phyloP scores from a whole-genome alignment of 1,140 invertebrate genomes.

The Drosophila ohnishii region DNA sequence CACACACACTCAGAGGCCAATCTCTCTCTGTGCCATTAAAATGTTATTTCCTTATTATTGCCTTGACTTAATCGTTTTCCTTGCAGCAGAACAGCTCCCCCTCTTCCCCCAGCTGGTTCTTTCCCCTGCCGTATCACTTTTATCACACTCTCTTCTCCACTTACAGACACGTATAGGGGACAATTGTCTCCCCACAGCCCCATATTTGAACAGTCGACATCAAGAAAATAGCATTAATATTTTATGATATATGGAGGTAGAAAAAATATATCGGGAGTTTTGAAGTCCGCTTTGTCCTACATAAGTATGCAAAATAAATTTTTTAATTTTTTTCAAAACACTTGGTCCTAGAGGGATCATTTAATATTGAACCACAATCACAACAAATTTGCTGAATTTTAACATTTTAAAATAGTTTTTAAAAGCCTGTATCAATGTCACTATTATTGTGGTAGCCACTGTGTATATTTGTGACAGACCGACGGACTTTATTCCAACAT shows the following conservation, averaged over 20 bases:
- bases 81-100: slow-evolving; percentile 22
- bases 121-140: slow-evolving; percentile 33
- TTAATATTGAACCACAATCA: neutral
- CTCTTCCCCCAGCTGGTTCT: neutral
- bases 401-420: neutral
- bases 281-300: no score
- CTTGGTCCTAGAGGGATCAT: neutral
- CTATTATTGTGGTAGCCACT: neutral
- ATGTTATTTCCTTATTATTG: slow-evolving; percentile 82
- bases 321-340: neutral
- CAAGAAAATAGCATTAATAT: slow-evolving; percentile 2
- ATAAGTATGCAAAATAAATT: neutral
- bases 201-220: neutral
- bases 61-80: slow-evolving; percentile 69
- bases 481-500: slow-evolving; percentile 40
- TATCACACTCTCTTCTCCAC: slow-evolving; percentile 33
- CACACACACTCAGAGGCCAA: slow-evolving; percentile 4
- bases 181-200: slow-evolving; percentile 41
- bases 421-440: no score
- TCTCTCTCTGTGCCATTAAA: slow-evolving; percentile 65
- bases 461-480: slow-evolving; percentile 45
- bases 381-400: neutral
- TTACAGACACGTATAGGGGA: slow-evolving; percentile 41
- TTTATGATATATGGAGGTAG: neutral
- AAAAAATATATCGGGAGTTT: neutral